These are phyloP conservation scores for Brachionus manjavacas DNA, from an alignment of 1,140 invertebrate species.

Conservation along the genomic window DNA sequence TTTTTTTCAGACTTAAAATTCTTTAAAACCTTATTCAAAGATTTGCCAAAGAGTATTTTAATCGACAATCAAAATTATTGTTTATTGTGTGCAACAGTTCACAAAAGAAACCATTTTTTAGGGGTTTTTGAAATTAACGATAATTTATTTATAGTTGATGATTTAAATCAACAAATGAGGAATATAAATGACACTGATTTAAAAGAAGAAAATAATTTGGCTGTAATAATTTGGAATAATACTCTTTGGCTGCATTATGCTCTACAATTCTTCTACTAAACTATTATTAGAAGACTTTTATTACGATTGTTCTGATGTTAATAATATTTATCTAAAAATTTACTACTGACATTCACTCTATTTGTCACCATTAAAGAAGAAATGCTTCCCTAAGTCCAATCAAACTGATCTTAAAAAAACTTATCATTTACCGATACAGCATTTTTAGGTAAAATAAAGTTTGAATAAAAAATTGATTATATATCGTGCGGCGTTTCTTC, in stretches of 20 bases:
- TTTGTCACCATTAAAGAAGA: background rate
- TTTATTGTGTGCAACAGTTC: conserved; percentile 1
- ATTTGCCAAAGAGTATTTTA: too few species aligned
- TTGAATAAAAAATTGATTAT: conserved; percentile 6
- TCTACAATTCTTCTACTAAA: background rate
- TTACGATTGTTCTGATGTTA: background rate
- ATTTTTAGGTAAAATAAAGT: background rate
- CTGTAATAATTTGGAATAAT: background rate
- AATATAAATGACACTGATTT: background rate
- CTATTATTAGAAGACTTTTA: background rate
- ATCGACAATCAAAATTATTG: too few species aligned
- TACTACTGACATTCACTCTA: background rate
- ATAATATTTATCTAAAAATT: background rate
- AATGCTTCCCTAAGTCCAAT: background rate
- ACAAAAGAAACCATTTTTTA: background rate
- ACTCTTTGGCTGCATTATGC: background rate
- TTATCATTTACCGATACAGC: background rate
- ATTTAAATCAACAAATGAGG: conserved; percentile 4
- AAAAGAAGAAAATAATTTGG: background rate
- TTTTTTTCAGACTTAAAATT: background rate
- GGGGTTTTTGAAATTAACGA: background rate
- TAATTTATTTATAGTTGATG: conserved; percentile 8
- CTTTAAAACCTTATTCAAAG: background rate
- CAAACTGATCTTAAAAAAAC: background rate
- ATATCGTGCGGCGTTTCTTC: background rate